phyloP scores from a whole-genome alignment of 2,113 vertebrate species.

The Corythaeola cristata region DNA sequence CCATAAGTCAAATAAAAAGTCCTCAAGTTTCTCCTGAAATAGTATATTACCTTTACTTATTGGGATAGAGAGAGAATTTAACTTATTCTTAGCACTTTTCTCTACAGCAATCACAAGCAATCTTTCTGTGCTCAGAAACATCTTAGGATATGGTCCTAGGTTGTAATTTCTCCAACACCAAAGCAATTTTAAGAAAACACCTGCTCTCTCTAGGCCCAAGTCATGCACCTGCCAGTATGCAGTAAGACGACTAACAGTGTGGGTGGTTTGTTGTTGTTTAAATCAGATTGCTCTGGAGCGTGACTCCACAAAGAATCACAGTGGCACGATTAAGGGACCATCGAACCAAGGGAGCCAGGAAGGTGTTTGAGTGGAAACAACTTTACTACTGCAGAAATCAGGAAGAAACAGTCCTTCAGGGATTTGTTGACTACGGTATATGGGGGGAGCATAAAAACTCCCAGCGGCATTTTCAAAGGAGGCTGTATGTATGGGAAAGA shows the following conservation, averaged over 20 bases:
- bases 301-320: neutral
- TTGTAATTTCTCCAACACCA: neutral
- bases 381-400: neutral
- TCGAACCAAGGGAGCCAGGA: neutral
- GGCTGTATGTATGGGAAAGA: neutral
- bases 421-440: neutral
- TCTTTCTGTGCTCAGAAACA: neutral
- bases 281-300: neutral
- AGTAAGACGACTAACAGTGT: neutral
- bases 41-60: neutral
- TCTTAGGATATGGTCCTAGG: neutral
- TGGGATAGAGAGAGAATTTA: neutral
- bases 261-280: neutral
- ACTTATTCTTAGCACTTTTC: neutral
- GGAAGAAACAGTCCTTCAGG: neutral
- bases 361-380: neutral
- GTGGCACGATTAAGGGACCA: accelerated
- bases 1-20: conserved; percentile 19
- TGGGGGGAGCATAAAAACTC: neutral
- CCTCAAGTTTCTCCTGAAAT: neutral
- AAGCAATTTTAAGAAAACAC: neutral
- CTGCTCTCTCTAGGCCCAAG: neutral
- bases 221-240: neutral
- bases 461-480: accelerated
- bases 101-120: neutral